phyloP scores from a whole-genome alignment of 2,888 invertebrate genomes.

The Celastrina argiolus region DNA sequence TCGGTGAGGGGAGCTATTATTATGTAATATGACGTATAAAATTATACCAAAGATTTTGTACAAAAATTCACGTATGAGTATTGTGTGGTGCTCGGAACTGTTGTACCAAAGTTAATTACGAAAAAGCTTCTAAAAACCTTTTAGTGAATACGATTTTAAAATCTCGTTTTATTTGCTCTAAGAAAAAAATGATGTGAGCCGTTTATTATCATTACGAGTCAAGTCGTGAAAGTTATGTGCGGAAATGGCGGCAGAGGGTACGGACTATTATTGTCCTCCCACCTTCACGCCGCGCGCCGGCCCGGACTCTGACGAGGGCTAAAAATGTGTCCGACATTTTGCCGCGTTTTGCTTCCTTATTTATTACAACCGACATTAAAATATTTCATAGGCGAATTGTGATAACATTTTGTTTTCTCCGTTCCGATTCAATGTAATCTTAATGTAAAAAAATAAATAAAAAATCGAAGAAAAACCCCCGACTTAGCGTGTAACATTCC shows the following conservation, averaged over 20 bases:
- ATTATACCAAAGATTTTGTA: too few relatives aligned
- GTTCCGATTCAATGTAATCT: too few relatives aligned
- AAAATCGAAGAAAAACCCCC: too few relatives aligned
- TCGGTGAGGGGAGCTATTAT: too few relatives aligned
- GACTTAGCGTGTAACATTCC: too few relatives aligned
- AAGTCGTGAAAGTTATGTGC: constrained; percentile 65
- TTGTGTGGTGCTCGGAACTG: neutral
- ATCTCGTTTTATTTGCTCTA: constrained; percentile 37
- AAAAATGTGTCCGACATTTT: constrained; percentile 29
- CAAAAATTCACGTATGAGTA: too few relatives aligned
- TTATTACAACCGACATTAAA: neutral
- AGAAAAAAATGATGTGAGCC: constrained; percentile 59
- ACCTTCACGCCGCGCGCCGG: constrained; percentile 52
- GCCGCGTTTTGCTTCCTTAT: neutral
- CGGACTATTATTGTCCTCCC: constrained; percentile 39
- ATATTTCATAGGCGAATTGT: neutral
- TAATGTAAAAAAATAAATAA: too few relatives aligned
- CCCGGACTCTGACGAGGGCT: constrained; percentile 37
- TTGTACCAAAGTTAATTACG: neutral
- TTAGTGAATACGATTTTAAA: constrained; percentile 3
- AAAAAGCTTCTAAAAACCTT: constrained; percentile 2
- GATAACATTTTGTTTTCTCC: too few relatives aligned
- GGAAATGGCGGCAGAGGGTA: constrained; percentile 59
- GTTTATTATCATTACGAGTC: constrained; percentile 69
- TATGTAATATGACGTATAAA: too few relatives aligned